Percentiles rank a stretch among this genome's conserved stretches.
Conservation (phyloP, 2,888 invertebrate species). For the Nemoura dubitans region DNA sequence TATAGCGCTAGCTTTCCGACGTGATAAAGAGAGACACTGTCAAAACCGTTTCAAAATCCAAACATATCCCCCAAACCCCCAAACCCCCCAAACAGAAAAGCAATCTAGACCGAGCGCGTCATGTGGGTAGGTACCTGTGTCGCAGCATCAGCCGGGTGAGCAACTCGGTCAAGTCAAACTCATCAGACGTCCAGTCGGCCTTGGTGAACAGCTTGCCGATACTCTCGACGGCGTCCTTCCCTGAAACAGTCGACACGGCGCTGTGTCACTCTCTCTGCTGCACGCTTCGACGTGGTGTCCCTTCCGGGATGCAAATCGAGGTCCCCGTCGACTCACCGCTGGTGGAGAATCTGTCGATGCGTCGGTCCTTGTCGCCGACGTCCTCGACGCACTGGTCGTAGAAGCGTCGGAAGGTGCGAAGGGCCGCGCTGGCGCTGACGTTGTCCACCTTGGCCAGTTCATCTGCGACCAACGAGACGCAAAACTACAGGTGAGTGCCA, state of each 20-base stretch:
- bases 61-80: no score
- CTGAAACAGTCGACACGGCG: conserved; percentile 20
- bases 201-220: conserved; percentile 26
- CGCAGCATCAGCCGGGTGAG: background rate
- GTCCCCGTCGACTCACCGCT: background rate
- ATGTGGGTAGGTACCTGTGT: conserved; percentile 33
- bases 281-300: no score
- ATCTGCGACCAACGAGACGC: background rate
- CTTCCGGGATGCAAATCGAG: no score
- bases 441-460: background rate
- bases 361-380: background rate
- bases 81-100: no score
- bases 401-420: background rate
- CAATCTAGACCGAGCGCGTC: no score
- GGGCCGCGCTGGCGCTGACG: background rate
- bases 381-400: conserved; percentile 13
- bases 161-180: background rate
- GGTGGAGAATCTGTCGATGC: background rate
- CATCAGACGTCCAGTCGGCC: background rate
- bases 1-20: no score
- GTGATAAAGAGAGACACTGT: no score
- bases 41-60: no score
- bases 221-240: background rate
- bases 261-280: no score
- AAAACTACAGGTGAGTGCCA: no score